phyloP scores from a whole-genome alignment of 2,113 vertebrate genomes.

The Scomber colias region DNA sequence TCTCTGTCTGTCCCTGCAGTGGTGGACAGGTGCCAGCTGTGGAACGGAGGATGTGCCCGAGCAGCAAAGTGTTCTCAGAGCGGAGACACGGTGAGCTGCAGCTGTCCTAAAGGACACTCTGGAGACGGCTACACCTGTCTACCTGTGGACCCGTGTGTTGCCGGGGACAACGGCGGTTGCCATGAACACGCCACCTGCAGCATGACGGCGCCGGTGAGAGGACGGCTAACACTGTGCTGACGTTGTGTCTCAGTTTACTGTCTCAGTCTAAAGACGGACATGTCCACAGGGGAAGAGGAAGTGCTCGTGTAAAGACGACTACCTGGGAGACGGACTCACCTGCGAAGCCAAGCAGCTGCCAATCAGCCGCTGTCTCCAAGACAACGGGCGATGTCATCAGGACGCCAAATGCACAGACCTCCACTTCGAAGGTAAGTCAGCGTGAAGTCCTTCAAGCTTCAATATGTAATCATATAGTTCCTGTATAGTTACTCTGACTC shows the following conservation, averaged over 20 bases:
- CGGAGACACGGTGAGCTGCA: constrained; percentile 87
- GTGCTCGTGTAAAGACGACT: constrained; percentile 90
- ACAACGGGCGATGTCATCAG: constrained; percentile 90
- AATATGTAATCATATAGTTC: no score
- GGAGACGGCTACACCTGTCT: constrained; percentile 90
- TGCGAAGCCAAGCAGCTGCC: constrained; percentile 88
- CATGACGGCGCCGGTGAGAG: constrained; percentile 89
- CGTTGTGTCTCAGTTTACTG: background rate
- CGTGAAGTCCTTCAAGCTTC: no score
- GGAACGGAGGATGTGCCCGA: constrained; percentile 91
- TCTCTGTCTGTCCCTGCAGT: constrained; percentile 75
- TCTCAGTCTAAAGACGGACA: background rate
- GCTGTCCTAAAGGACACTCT: constrained; percentile 86
- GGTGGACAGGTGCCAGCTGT: constrained; percentile 87
- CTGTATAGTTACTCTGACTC: no score
- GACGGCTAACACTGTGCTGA: background rate
- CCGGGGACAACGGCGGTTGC: constrained; percentile 90
- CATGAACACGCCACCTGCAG: constrained; percentile 92
- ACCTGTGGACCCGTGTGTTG: constrained; percentile 87
- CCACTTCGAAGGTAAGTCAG: constrained; percentile 89
- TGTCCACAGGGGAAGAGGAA: constrained; percentile 86
- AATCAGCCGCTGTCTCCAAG: constrained; percentile 90
- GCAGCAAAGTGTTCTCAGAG: constrained; percentile 87
- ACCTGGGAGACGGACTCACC: constrained; percentile 89
- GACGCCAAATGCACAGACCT: constrained; percentile 90